Conservation (phyloP, 2,113 vertebrate genomes). For the Corythornis madagascariensis region DNA sequence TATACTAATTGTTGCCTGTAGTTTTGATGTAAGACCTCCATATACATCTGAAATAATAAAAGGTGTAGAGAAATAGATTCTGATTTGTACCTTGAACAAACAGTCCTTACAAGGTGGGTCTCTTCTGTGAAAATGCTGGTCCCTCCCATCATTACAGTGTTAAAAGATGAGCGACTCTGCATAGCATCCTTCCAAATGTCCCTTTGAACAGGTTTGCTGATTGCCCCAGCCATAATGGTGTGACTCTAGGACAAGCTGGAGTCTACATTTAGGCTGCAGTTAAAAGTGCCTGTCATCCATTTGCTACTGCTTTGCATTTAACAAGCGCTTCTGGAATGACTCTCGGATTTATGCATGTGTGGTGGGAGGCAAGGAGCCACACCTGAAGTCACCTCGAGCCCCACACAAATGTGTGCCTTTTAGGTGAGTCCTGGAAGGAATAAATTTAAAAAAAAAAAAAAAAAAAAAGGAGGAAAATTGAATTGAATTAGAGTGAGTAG, state of each 20-base stretch:
- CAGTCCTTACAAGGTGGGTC: slow-evolving; percentile 45
- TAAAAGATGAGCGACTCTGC: slow-evolving; percentile 35
- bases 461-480: neutral
- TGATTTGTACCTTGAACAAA: slow-evolving; percentile 71
- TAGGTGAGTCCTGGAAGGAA: neutral
- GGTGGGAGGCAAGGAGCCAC: slow-evolving; percentile 29
- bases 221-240: slow-evolving; percentile 50
- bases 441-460: neutral
- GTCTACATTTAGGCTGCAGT: slow-evolving; percentile 55
- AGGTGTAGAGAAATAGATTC: slow-evolving; percentile 64
- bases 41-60: slow-evolving; percentile 74
- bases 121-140: neutral
- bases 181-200: slow-evolving; percentile 62
- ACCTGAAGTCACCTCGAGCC: slow-evolving; percentile 51
- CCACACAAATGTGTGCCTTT: neutral
- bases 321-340: slow-evolving; percentile 49
- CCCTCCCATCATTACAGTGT: slow-evolving; percentile 52
- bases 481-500: neutral
- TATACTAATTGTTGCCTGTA: slow-evolving; percentile 76
- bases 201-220: slow-evolving; percentile 68
- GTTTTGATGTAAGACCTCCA: slow-evolving; percentile 74
- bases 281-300: slow-evolving; percentile 65
- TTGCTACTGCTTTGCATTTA: slow-evolving; percentile 71
- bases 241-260: slow-evolving; percentile 65
- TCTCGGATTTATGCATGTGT: slow-evolving; percentile 23